Evolutionary conservation across 2,113 vertebrate genomes (phyloP), one percentile per base, ranked within the genome.

Genomic region (Corydoras maculifer): DNA sequence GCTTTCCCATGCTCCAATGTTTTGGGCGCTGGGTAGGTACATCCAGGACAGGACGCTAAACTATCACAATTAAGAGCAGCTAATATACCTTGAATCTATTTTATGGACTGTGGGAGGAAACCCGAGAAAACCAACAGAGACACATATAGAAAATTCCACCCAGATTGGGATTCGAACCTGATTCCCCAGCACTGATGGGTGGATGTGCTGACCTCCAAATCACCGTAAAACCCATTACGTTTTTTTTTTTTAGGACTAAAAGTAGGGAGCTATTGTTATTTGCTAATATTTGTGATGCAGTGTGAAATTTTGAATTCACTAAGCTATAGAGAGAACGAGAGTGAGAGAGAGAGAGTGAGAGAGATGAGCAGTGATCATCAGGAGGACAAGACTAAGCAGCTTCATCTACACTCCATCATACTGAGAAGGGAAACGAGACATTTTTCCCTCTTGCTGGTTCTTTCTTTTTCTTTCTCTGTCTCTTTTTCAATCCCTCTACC

Each of bases 401-500:
- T 71, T 55, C 49, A 68, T 55, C 25, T 25, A 18, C 50, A 61
- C 14, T 65, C 48, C 9, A 49, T 49, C 54, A 49, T 64, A 80
- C 77, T 85, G 87, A 91, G 91, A 85, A 87, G 86, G 82, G 89
- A 53, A 53, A 12, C 9, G 9, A 53, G 10, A 53, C 8, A 60
- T 77, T 79, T 78, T 80, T 81, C 74, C 78, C 73, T 71, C 69
- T 77, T 66, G 74, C 70, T 76, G 75, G 72, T 72, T 57, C 73
- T 54, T 82, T 80, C 81, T 82, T 35, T 64, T 55, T 54, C 50
- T 62, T 3, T 30, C 51, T 43, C 62, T 77, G 79, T 76, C 80
- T 81, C 74, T 80, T 70, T 72, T 69, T 77, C 78, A 81, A 79
- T 82, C 86, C 87, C 79, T 84, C 86, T 87, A 92, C 91, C 91